Conservation (phyloP, 2,888 invertebrate genomes). For the Hemistola chrysoprasaria region DNA sequence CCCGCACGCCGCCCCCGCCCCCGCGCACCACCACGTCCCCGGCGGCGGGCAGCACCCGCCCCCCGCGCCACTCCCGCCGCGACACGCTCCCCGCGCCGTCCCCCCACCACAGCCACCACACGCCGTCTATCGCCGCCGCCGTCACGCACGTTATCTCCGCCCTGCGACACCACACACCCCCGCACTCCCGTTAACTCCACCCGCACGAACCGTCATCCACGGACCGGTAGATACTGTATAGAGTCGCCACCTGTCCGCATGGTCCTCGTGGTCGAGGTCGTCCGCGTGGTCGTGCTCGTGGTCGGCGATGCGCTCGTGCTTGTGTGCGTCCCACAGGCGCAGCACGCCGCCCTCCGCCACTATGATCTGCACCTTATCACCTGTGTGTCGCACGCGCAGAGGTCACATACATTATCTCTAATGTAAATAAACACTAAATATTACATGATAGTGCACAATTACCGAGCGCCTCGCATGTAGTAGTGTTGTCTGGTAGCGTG, state of each 20-base stretch:
- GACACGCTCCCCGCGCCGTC: slow-evolving; percentile 46
- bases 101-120: slow-evolving; percentile 66
- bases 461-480: slow-evolving; percentile 81
- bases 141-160: slow-evolving; percentile 46
- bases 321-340: slow-evolving; percentile 84
- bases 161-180: slow-evolving; percentile 16
- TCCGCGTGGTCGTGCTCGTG: slow-evolving; percentile 7
- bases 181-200: not conserved
- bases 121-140: slow-evolving; percentile 43
- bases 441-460: slow-evolving; percentile 23
- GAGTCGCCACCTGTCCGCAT: slow-evolving; percentile 42
- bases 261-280: slow-evolving; percentile 36
- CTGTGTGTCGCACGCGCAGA: too few relatives aligned
- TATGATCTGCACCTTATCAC: slow-evolving; percentile 83
- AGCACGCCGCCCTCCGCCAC: slow-evolving; percentile 84
- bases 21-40: slow-evolving; percentile 36
- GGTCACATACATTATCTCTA: too few relatives aligned
- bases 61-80: slow-evolving; percentile 28
- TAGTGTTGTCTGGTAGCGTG: slow-evolving; percentile 53
- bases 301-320: slow-evolving; percentile 52
- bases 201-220: slow-evolving; percentile 1
- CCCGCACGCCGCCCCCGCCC: slow-evolving; percentile 85
- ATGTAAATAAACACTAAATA: too few relatives aligned
- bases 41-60: slow-evolving; percentile 17
- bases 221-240: too few relatives aligned